phyloP scores from a whole-genome alignment of 2,113 vertebrate species.

The Hippocampus mohnikei region DNA sequence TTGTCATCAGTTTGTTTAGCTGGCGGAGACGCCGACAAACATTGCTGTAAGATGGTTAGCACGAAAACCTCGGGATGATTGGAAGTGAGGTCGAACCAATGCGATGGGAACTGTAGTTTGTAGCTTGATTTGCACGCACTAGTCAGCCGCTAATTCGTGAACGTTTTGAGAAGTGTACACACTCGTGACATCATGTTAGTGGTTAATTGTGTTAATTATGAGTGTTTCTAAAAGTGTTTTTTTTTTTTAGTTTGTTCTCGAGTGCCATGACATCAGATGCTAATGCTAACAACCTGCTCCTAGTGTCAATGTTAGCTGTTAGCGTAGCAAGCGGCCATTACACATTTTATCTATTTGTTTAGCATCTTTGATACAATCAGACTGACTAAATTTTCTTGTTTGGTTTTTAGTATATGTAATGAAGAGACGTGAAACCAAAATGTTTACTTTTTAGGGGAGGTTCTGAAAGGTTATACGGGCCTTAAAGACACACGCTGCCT shows the following conservation, averaged over 20 bases:
- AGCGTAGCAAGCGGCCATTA: background rate
- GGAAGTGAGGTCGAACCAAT: background rate
- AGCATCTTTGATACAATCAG: background rate
- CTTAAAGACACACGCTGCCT: background rate
- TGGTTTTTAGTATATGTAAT: background rate
- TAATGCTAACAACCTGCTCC: background rate
- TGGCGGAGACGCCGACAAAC: constrained; percentile 16
- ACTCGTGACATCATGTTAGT: constrained; percentile 3
- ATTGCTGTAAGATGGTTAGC: constrained; percentile 1
- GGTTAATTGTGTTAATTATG: background rate
- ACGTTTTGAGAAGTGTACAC: background rate
- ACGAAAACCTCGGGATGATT: background rate
- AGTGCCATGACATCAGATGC: constrained; percentile 31
- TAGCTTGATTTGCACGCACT: constrained; percentile 18
- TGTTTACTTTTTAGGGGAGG: background rate
- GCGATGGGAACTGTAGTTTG: constrained; percentile 1
- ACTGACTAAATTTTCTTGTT: background rate
- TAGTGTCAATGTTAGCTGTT: constrained; percentile 13
- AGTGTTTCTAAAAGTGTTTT: background rate
- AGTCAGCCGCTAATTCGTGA: background rate
- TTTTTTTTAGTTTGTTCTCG: background rate
- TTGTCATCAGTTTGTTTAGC: background rate
- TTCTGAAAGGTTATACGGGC: background rate
- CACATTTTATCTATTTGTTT: background rate
- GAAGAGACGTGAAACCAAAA: background rate